Base-by-base conservation (phyloP, 2,888 invertebrate species). In the Platycheirus albimanus region DNA sequence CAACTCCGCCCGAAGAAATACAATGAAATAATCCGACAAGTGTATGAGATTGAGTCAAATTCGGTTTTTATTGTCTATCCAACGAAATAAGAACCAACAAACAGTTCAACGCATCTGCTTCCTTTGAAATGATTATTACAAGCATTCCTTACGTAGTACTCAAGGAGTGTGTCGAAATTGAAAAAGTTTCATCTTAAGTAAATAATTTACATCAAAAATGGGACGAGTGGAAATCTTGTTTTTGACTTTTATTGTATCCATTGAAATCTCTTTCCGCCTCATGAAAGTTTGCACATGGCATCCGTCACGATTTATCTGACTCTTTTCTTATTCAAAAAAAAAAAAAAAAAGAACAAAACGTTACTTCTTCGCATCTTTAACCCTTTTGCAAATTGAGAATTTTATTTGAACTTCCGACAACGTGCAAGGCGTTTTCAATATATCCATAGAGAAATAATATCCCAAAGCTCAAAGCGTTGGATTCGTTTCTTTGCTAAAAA, bases 351-450 rank as follows among this genome's bases (percentile, higher is more conserved):
- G 6, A 24, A 24, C 3, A 24, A 8, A 51, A 75, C 61, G 49
- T 56, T 20, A 36, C 33, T 75, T 75, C 75, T 56, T 47, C 67
- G 58, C 43, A 67, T 67, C 67, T 24, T 61, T 67, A 67, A 67
- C 51, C 51, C 61, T 61, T 49, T 49, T 30, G 43, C 54, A 75
- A 75, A 51, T 67, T 52, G 41, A 67, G 67, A 67, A 67, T 75
- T 74, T 64, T 54, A 56, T 74, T 54, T 74, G 54, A 74, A 74
- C 74, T 69, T 28, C 69, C 36, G 11, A 51, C 64, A 66, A 77
- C 77, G 77, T 77, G 71, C 69, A 64, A 56, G 49, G 77, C 64
- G 54, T 77, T 66, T 71, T 64, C 71, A 77, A 77, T 77, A 71
- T 71, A 58, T 56, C 43, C 66, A 67, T 67, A 56, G 43, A 24